phyloP scores from a whole-genome alignment of 2,113 vertebrate species.

The Tachuris rubrigastra region DNA sequence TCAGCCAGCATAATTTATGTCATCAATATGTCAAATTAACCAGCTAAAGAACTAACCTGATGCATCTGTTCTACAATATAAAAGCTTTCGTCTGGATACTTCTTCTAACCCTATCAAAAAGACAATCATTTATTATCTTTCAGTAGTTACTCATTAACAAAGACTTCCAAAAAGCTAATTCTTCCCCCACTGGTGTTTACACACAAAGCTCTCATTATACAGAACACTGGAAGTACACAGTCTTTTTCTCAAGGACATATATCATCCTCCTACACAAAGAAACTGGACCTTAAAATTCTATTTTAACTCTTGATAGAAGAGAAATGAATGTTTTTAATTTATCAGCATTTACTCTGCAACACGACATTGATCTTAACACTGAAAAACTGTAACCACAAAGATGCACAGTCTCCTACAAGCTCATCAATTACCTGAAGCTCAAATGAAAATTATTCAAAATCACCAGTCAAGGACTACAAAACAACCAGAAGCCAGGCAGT shows the following conservation, averaged over 20 bases:
- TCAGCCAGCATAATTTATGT: neutral
- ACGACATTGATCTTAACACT: neutral
- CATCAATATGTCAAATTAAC: neutral
- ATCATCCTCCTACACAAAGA: neutral
- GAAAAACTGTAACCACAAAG: neutral
- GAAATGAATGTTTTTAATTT: neutral
- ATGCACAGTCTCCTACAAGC: neutral
- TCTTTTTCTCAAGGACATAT: neutral
- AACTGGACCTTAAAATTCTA: neutral
- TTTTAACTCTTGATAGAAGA: neutral
- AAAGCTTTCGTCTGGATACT: neutral
- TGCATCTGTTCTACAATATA: neutral
- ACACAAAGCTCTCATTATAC: neutral
- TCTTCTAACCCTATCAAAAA: neutral
- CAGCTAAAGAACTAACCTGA: neutral
- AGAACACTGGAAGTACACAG: neutral
- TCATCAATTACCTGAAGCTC: neutral
- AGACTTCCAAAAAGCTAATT: neutral
- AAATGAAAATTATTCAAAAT: neutral
- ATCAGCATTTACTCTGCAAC: neutral
- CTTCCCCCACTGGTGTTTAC: neutral
- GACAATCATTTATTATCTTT: neutral
- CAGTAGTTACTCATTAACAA: neutral
- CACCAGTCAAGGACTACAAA: neutral
- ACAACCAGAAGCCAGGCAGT: neutral